A percentile compares a stretch with the other conserved stretches of the same genome.
phyloP scores from a whole-genome alignment of 2,113 vertebrate species.

The Pteronura brasiliensis region DNA sequence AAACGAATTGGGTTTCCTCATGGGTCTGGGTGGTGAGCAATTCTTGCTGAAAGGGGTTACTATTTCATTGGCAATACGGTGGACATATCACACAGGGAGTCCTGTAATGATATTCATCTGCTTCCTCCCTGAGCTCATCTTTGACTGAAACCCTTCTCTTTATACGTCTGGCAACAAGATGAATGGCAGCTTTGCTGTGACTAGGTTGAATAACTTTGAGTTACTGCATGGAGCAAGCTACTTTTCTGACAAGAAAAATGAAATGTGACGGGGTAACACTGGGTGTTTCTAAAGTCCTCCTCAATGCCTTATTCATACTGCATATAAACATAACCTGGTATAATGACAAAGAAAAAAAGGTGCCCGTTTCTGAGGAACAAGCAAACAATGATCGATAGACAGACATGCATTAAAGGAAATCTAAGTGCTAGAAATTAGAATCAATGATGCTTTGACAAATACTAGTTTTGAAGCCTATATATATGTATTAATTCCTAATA shows the following conservation, averaged over 20 bases:
- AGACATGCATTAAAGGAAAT: not conserved
- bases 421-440: not conserved
- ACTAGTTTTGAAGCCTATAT: not conserved
- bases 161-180: not conserved
- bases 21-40: accelerated
- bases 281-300: not conserved
- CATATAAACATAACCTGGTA: not conserved
- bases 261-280: not conserved
- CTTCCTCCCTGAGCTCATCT: not conserved
- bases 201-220: not conserved
- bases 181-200: not conserved
- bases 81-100: not conserved
- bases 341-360: not conserved
- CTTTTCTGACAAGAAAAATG: slow-evolving; percentile 30
- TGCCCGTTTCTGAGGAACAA: not conserved
- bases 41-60: not conserved
- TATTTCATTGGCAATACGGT: not conserved
- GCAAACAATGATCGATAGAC: not conserved
- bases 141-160: not conserved
- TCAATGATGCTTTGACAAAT: not conserved
- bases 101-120: not conserved
- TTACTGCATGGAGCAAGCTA: not conserved
- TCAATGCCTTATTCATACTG: not conserved
- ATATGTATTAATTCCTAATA: not conserved
- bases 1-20: not conserved